A percentile compares a stretch with the other conserved stretches of the same genome.
These are phyloP conservation scores for Andrena dorsata DNA, from an alignment of 2,888 invertebrate species.

Conservation along the genomic window DNA sequence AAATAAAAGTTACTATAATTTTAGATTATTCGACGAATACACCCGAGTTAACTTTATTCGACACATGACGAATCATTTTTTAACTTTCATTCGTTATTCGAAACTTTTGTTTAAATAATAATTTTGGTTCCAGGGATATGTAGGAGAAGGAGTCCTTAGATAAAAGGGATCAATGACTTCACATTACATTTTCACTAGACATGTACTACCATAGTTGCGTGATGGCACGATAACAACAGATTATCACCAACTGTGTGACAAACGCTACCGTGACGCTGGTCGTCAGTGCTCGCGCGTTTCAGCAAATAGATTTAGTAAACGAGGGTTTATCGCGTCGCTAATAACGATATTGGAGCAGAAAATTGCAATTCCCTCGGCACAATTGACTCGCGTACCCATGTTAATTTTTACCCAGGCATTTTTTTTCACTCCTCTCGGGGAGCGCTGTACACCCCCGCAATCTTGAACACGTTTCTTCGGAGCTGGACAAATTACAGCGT, in stretches of 20 bases:
- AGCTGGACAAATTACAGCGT: background rate
- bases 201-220: background rate
- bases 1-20: too few relatives aligned
- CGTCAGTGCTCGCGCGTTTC: background rate
- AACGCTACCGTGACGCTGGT: background rate
- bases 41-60: too few relatives aligned
- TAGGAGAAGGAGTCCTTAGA: too few relatives aligned
- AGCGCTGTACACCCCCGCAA: background rate
- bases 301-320: background rate
- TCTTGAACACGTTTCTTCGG: background rate
- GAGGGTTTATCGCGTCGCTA: background rate
- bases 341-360: background rate
- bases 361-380: background rate
- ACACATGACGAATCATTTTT: too few relatives aligned
- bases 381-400: background rate
- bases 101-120: too few relatives aligned
- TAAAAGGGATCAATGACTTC: too few relatives aligned
- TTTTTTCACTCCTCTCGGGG: background rate
- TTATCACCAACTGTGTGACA: background rate
- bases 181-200: too few relatives aligned
- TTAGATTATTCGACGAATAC: too few relatives aligned
- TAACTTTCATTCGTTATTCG: too few relatives aligned
- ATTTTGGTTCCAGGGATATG: too few relatives aligned
- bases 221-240: background rate
- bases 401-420: background rate